phyloP scores from a whole-genome alignment of 2,797 vertebrate genomes.

The Kryptopterus vitreolus region DNA sequence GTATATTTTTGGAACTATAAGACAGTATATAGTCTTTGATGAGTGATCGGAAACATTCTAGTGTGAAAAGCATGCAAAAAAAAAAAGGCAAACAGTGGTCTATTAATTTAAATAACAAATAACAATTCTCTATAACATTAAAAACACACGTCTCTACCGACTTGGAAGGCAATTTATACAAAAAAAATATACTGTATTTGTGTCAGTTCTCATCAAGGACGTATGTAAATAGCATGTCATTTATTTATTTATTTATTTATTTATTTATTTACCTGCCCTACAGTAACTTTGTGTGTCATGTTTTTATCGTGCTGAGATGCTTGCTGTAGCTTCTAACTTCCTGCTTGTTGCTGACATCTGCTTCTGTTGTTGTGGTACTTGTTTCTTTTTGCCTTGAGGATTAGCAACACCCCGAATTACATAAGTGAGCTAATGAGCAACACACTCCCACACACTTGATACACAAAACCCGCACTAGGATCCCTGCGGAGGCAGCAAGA shows the following conservation, averaged over 20 bases:
- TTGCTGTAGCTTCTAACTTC: conserved; percentile 25
- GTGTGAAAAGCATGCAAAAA: no score
- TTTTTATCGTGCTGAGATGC: background rate
- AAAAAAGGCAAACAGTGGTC: background rate
- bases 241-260: background rate
- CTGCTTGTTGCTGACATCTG: conserved; percentile 69
- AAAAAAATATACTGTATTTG: background rate
- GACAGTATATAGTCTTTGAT: no score
- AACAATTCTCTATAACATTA: background rate
- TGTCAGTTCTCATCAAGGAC: background rate
- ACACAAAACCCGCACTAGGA: conserved; percentile 59
- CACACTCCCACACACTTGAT: conserved; percentile 63
- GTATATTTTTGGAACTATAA: no score
- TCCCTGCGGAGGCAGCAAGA: conserved; percentile 33
- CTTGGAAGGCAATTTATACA: background rate
- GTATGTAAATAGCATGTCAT: conserved; percentile 13
- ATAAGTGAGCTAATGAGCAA: conserved; percentile 82
- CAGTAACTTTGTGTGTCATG: background rate
- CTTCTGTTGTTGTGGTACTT: conserved; percentile 75
- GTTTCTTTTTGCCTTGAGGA: conserved; percentile 75
- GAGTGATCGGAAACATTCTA: no score
- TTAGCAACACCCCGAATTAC: conserved; percentile 79
- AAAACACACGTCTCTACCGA: no score
- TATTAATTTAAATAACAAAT: background rate
- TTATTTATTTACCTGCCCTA: background rate